These are phyloP conservation scores for Spilogale gracilis DNA, from an alignment of 2,113 vertebrate genomes.

Conservation along the genomic window DNA sequence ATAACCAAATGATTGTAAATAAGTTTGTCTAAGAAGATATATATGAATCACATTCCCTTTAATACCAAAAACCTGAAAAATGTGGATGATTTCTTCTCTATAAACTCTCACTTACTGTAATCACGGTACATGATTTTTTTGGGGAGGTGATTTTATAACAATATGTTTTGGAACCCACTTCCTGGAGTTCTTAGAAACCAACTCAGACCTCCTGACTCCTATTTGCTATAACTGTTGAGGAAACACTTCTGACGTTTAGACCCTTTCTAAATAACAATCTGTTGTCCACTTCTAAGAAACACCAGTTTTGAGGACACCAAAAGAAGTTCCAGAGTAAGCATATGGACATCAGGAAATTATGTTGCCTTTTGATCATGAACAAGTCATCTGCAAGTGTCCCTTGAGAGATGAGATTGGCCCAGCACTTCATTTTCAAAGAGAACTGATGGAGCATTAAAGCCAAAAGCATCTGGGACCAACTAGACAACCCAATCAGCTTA, in stretches of 20 bases:
- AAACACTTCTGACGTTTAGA: slow-evolving; percentile 34
- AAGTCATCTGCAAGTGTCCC: slow-evolving; percentile 44
- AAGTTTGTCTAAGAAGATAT: not conserved
- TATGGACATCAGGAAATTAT: slow-evolving; percentile 67
- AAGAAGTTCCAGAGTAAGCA: slow-evolving; percentile 71
- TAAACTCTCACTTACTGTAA: not conserved
- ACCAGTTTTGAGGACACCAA: slow-evolving; percentile 46
- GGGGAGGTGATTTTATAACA: not conserved
- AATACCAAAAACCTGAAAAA: not conserved
- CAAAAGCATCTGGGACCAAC: slow-evolving; percentile 71
- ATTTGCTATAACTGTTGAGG: slow-evolving; percentile 37
- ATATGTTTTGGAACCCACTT: not conserved
- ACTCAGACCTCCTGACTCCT: not conserved
- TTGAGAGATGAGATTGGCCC: slow-evolving; percentile 62
- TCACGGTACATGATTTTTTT: not conserved
- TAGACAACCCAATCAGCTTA: slow-evolving; percentile 74
- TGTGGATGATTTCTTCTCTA: not conserved
- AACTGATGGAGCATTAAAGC: slow-evolving; percentile 80
- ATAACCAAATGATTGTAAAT: not conserved
- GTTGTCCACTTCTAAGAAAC: not conserved
- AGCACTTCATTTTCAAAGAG: slow-evolving; percentile 76
- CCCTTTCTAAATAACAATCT: not conserved
- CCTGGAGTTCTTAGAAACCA: not conserved
- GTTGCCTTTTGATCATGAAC: slow-evolving; percentile 76
- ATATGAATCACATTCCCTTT: not conserved